Evolutionary conservation across 1,140 invertebrate species (phyloP).

Genomic region (Pectinophora gossypiella): DNA sequence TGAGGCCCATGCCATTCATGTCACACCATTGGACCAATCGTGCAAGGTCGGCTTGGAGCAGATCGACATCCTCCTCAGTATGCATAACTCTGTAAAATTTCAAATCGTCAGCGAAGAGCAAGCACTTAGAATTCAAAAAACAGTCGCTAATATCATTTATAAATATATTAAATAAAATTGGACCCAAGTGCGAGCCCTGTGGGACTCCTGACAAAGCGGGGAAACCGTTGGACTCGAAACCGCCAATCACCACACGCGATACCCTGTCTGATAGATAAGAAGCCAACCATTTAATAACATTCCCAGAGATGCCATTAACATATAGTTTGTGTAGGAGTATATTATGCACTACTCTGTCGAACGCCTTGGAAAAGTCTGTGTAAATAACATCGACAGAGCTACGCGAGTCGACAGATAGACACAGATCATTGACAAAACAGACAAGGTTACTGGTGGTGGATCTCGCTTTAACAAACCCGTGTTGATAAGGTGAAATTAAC

Average conservation of each 20-base stretch:
- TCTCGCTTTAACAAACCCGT: conserved; percentile 21
- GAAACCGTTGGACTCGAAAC: conserved; percentile 8
- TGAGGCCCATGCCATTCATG: not conserved
- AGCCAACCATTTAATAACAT: conserved; percentile 14
- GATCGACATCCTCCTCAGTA: not conserved
- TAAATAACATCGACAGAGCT: conserved; percentile 21
- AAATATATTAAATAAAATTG: conserved; percentile 15
- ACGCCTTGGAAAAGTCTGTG: conserved; percentile 24
- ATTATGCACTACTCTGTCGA: conserved; percentile 17
- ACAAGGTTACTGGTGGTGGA: conserved; percentile 20
- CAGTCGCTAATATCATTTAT: conserved; percentile 16
- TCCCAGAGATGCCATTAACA: conserved; percentile 12
- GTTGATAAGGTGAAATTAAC: conserved; percentile 14
- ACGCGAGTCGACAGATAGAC: conserved; percentile 9
- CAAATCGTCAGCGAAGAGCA: conserved; percentile 21
- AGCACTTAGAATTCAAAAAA: conserved; percentile 8
- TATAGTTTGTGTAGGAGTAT: conserved; percentile 15
- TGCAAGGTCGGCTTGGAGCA: not conserved
- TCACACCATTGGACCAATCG: not conserved
- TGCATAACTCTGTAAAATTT: conserved; percentile 5
- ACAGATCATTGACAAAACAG: conserved; percentile 9
- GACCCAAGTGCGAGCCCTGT: conserved; percentile 22
- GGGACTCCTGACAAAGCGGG: conserved; percentile 18
- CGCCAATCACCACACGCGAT: conserved; percentile 16
- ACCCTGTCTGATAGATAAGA: conserved; percentile 18